Base-by-base conservation (phyloP, 1,140 invertebrate species). In the Drusus annulatus region DNA sequence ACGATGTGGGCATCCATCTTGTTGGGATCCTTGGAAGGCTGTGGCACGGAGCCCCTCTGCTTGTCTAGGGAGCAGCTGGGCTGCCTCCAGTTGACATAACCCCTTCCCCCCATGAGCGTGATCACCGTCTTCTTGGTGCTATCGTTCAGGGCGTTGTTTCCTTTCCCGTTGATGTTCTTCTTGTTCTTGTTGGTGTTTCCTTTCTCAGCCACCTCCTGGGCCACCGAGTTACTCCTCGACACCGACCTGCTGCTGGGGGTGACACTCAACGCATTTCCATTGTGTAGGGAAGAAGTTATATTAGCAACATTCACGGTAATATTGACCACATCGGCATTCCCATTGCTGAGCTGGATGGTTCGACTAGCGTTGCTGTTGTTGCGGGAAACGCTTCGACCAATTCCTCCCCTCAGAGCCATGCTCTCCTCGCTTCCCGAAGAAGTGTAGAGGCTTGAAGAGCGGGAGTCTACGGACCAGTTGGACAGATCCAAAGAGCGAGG, bases 401-500 rank as follows among this genome's bases (percentile, higher is more conserved):
- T 84, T 15, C 89, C 89, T 8, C 91, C 91, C 28, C 93, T 92
- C 17, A 94, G 86, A 16, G 93, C 93, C 87, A 94, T 92, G 81
- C 94, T 95, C 84, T 96, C 94, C 84, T 96, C 95, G 68, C 94
- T 95, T 0, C 94, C 94, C 0, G 94, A 95, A 0, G 94, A 94
- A 1, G 94, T 95, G 84, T 94, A 96, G 13, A 95, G 85, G 19
- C 94, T 95, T 13, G 95, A 96, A 3, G 95, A 94, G 79, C 95
- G 92, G 0, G 95, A 96, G 85, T 96, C 95, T 0, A 96, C 95
- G 0, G 95, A 96, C 94, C 95, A 95, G 85, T 95, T 96, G 2
- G 95, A 96, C 0, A 97, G 86, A 85, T 98, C 96, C 45, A 97
- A 88, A 6, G 95, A 96, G 25, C 95, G 89, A 0, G 95, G 96